Base-by-base conservation (phyloP, 2,797 vertebrate genomes). In the Peromyscus attwateri region DNA sequence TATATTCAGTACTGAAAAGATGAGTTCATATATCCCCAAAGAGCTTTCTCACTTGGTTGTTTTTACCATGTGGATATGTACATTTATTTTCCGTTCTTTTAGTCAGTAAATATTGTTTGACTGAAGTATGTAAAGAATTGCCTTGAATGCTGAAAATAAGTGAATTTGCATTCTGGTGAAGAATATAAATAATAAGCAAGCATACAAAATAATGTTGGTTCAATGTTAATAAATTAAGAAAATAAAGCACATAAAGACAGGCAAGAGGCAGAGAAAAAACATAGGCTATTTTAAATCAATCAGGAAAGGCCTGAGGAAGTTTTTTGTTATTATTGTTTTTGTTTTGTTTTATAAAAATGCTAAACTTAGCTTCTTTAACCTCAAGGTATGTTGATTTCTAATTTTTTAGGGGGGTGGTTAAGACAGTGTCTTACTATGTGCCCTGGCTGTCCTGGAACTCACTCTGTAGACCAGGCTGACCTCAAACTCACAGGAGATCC, bases 81-180 rank as follows among this genome's bases (percentile, higher is more conserved):
- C 40, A 84, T 64, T 66, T 84, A 46, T 46, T 68, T 49, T 75
- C 94, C 27, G 87, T 68, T 92, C 25, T n/a, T 64, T 84, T 73
- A 93, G 37, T 92, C 25, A 60, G 27, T 55, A 95, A 95, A 46
- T 60, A 87, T 8, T n/a, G 82, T 89, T 70, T 87, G 62, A 83
- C 10, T 87, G 31, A 46, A 9, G 27, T 34, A 4, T 71, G 46
- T 29, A 34, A 90, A 16, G 40, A 55, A 92, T 49, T 95, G 9
- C 37, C 93, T 93, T 91, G 75, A 91, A 96, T 77, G 68, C 29
- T 89, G 70, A 94, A 77, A 94, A 91, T 27, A 91, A 93, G 49
- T n/a, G 6, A 89, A 89, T 19, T 87, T 93, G 19, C 13, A 92
- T 89, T 83, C 46, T 77, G 68, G 79, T 77, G 14, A 21, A 77